Percentiles rank a stretch among this genome's conserved stretches.
These are phyloP conservation scores for Tetraodon nigroviridis DNA, from an alignment of 2,113 vertebrate species.

Conservation along the genomic window DNA sequence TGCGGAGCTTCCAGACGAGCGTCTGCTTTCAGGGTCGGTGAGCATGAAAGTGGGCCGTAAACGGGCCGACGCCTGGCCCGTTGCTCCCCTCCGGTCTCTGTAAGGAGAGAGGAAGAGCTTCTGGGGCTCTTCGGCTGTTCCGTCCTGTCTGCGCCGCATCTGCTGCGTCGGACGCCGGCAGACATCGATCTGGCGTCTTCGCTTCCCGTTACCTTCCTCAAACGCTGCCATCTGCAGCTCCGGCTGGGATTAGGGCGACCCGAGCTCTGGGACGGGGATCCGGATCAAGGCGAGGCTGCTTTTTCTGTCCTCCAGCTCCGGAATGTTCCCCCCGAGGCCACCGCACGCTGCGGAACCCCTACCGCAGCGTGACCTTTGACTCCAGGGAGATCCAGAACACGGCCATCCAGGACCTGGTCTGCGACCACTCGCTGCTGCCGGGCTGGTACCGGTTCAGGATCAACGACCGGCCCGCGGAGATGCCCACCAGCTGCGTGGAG, in stretches of 20 bases:
- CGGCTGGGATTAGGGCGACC: background rate
- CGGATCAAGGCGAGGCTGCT: background rate
- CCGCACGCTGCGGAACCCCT: slow-evolving; percentile 53
- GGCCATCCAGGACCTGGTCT: slow-evolving; percentile 76
- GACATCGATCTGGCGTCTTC: slow-evolving; percentile 1
- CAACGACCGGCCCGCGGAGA: slow-evolving; percentile 70
- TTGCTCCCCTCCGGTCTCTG: too few relatives aligned
- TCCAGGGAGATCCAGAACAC: slow-evolving; percentile 75
- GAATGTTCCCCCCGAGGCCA: slow-evolving; percentile 71
- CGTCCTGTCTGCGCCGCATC: slow-evolving; percentile 5
- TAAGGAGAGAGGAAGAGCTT: slow-evolving; percentile 7
- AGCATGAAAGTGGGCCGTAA: background rate
- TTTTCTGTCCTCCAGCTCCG: slow-evolving; percentile 48
- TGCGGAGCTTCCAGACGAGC: slow-evolving; percentile 36
- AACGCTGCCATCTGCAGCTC: slow-evolving; percentile 8
- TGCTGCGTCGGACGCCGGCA: slow-evolving; percentile 4
- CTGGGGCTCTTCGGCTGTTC: too few relatives aligned
- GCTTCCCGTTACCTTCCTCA: slow-evolving; percentile 10
- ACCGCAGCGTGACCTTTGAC: slow-evolving; percentile 72
- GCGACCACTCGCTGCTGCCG: slow-evolving; percentile 68
- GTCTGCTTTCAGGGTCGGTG: slow-evolving; percentile 25
- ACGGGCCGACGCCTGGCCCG: too few relatives aligned
- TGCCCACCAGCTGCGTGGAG: slow-evolving; percentile 76
- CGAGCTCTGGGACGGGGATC: too few relatives aligned
- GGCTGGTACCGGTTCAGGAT: slow-evolving; percentile 76